These are phyloP conservation scores for Thecophora atra DNA, from an alignment of 2,888 invertebrate genomes.

Conservation along the genomic window DNA sequence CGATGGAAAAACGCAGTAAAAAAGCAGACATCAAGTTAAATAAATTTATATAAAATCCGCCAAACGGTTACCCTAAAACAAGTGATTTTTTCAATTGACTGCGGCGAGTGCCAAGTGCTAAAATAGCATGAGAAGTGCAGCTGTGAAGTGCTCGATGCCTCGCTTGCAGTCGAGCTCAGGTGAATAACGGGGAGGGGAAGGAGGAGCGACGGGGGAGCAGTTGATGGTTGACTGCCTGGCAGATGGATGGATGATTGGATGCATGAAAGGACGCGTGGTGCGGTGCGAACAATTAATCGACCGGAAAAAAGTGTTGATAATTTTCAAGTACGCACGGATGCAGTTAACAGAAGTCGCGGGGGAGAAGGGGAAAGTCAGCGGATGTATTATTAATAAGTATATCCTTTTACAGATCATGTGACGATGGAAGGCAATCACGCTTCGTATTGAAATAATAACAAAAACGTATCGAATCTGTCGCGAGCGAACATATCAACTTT, in stretches of 20 bases:
- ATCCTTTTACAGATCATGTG: not conserved
- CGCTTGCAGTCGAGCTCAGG: not conserved
- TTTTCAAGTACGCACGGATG: constrained; percentile 23
- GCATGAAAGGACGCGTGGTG: too few relatives aligned
- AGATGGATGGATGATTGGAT: constrained; percentile 4
- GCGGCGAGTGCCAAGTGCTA: constrained; percentile 12
- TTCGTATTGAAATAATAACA: too few relatives aligned
- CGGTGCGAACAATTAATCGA: constrained; percentile 44
- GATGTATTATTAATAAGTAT: not conserved
- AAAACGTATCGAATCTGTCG: too few relatives aligned
- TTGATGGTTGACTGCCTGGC: not conserved
- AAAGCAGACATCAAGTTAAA: constrained; percentile 19
- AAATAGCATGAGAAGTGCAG: constrained; percentile 15
- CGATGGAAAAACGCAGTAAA: not conserved
- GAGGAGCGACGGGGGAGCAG: not conserved
- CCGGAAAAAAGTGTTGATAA: constrained; percentile 41
- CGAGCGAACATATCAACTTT: too few relatives aligned
- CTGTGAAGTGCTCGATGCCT: not conserved
- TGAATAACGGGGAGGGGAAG: not conserved
- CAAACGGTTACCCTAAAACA: constrained; percentile 42
- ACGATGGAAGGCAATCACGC: too few relatives aligned
- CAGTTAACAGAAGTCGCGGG: not conserved
- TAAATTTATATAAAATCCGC: constrained; percentile 35
- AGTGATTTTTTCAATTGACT: constrained; percentile 42
- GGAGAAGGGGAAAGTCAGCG: not conserved